A percentile compares a stretch with the other conserved stretches of the same genome.
These are phyloP conservation scores for Rafetus swinhoei DNA, from an alignment of 2,113 vertebrate species.

Conservation along the genomic window DNA sequence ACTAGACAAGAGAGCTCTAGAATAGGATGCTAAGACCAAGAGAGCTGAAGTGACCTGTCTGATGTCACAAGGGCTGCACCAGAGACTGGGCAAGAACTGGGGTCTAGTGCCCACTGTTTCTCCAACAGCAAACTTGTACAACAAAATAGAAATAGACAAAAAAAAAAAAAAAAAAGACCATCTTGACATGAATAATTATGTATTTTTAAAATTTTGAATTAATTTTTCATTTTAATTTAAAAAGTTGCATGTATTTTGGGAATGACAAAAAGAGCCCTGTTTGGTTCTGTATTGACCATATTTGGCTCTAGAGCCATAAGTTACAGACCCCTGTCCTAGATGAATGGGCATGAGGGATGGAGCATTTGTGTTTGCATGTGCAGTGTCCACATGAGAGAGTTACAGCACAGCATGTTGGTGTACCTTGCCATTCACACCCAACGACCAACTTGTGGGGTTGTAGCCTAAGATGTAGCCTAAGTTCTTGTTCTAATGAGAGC, in stretches of 20 bases:
- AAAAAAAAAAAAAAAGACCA: too few relatives aligned
- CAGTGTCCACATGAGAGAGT: background rate
- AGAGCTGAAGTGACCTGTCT: background rate
- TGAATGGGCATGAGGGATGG: background rate
- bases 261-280: too few relatives aligned
- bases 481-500: background rate
- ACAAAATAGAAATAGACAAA: too few relatives aligned
- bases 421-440: background rate
- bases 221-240: too few relatives aligned
- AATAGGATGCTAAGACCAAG: background rate
- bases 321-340: too few relatives aligned
- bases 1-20: background rate
- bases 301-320: too few relatives aligned
- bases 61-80: background rate
- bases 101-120: background rate
- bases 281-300: too few relatives aligned
- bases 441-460: background rate
- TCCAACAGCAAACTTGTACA: background rate
- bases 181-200: too few relatives aligned
- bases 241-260: too few relatives aligned
- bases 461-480: background rate
- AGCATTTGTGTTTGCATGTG: background rate
- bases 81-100: background rate
- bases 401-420: background rate
- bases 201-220: too few relatives aligned